Percentiles rank a stretch among this genome's conserved stretches.
Evolutionary conservation across 2,113 vertebrate species (phyloP).

Genomic region (Tichodroma muraria): DNA sequence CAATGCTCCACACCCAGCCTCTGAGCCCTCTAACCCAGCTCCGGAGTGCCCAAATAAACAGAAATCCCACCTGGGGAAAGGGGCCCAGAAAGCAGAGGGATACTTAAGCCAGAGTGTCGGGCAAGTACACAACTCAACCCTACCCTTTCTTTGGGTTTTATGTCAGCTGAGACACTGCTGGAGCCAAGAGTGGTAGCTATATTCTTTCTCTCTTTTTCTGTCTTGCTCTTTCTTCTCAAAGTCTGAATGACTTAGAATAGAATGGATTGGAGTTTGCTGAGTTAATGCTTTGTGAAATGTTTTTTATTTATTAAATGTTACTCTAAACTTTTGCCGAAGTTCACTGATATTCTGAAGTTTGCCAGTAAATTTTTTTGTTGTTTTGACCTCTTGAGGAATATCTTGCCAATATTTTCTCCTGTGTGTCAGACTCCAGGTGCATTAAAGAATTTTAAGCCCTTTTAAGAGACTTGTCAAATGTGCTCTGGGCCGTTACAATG

Average conservation of each 20-base stretch:
- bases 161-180: no score
- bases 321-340: neutral
- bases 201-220: neutral
- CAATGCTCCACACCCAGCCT: neutral
- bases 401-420: neutral
- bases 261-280: neutral
- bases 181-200: neutral
- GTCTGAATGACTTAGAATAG: neutral
- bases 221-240: neutral
- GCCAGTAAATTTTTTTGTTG: neutral
- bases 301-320: neutral
- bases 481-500: neutral
- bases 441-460: neutral
- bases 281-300: neutral
- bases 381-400: neutral
- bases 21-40: neutral
- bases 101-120: neutral
- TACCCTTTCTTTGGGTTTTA: neutral
- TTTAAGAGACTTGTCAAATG: neutral
- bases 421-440: neutral
- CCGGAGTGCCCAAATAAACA: neutral
- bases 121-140: accelerated
- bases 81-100: accelerated
- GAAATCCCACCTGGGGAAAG: neutral
- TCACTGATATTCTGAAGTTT: neutral